These are phyloP conservation scores for Nycticorax nycticorax DNA, from an alignment of 2,113 vertebrate genomes.

Conservation along the genomic window DNA sequence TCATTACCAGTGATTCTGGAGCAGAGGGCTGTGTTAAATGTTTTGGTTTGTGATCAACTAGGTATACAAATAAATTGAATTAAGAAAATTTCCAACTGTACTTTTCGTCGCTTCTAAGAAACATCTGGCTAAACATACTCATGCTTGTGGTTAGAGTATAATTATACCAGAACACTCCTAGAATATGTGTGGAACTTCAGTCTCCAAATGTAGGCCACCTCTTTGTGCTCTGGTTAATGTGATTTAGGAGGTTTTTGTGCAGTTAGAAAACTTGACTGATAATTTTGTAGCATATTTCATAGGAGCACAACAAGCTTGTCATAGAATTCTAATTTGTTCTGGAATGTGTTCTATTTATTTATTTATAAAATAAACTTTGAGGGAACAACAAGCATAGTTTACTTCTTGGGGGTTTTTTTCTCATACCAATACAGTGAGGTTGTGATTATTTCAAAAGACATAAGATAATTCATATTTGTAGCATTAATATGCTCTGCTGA, in stretches of 20 bases:
- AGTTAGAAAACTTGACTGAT: conserved; percentile 15
- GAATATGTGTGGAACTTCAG: conserved; percentile 20
- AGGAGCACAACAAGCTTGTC: not conserved
- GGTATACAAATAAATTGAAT: conserved; percentile 47
- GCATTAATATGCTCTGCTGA: not conserved
- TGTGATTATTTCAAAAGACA: not conserved
- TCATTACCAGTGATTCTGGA: not conserved
- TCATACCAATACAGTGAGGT: not conserved
- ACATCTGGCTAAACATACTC: conserved; percentile 46
- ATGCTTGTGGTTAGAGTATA: conserved; percentile 33
- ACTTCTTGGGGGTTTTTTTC: not conserved
- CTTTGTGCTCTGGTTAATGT: conserved; percentile 20
- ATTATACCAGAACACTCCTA: conserved; percentile 47
- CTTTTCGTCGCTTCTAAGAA: not conserved
- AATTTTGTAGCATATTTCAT: conserved; percentile 6
- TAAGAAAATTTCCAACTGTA: conserved; percentile 15
- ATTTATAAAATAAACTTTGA: not conserved
- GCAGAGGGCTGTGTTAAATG: not conserved
- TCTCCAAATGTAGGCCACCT: conserved; percentile 4
- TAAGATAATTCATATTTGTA: not conserved
- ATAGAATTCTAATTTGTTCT: conserved; percentile 9
- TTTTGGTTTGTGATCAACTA: conserved; percentile 62
- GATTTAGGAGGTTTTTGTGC: conserved; percentile 40
- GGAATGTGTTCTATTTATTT: not conserved
- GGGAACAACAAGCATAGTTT: not conserved